Conservation (phyloP, 2,888 invertebrate genomes). For the Galeopsomyia nigrocyanea region DNA sequence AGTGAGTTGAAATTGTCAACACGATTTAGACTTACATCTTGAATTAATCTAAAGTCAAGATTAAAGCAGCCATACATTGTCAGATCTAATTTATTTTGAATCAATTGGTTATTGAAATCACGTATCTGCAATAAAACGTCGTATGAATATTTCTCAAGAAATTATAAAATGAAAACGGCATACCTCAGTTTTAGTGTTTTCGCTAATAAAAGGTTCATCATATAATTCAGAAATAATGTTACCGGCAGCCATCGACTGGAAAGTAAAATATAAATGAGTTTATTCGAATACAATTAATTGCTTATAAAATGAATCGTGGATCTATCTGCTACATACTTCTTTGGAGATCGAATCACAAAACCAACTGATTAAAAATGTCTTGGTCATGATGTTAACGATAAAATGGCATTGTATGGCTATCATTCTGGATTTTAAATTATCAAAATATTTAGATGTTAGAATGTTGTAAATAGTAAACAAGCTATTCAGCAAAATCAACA, state of each 20-base stretch:
- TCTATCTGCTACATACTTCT: not conserved
- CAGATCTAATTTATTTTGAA: too few relatives aligned
- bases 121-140: slow-evolving; percentile 36
- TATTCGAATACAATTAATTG: not conserved
- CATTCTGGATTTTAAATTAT: too few relatives aligned
- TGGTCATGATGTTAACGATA: not conserved
- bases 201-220: slow-evolving; percentile 35
- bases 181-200: slow-evolving; percentile 31
- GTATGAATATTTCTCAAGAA: slow-evolving; percentile 1
- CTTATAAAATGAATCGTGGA: too few relatives aligned
- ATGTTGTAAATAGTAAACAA: too few relatives aligned
- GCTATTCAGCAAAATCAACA: not conserved
- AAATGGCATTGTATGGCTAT: too few relatives aligned
- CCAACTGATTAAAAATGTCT: not conserved
- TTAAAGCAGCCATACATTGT: not conserved
- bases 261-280: not conserved
- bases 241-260: slow-evolving; percentile 21
- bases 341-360: slow-evolving; percentile 24
- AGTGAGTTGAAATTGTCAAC: not conserved
- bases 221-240: slow-evolving; percentile 34
- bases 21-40: not conserved
- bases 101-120: slow-evolving; percentile 10
- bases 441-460: too few relatives aligned
- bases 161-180: not conserved
- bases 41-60: not conserved